phyloP scores from a whole-genome alignment of 2,113 vertebrate genomes.

The Panurus biarmicus region DNA sequence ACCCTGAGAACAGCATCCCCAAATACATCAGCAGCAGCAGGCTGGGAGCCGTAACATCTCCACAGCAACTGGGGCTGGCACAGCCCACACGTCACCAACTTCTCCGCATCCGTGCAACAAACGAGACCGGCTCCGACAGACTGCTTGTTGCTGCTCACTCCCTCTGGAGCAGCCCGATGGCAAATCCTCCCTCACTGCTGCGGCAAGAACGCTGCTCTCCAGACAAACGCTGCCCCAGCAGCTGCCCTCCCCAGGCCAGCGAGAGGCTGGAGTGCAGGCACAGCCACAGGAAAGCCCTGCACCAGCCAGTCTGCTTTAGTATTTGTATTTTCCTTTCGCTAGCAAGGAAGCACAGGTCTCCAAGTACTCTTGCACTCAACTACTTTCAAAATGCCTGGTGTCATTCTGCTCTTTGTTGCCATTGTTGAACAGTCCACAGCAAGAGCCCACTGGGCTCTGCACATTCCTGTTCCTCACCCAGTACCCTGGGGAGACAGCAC shows the following conservation, averaged over 20 bases:
- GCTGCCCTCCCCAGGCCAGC: not conserved
- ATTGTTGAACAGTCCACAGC: not conserved
- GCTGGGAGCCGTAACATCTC: not conserved
- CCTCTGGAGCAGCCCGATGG: not conserved
- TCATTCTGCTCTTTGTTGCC: not conserved
- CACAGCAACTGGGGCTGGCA: conserved; percentile 3
- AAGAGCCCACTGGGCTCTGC: not conserved
- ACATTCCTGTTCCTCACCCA: not conserved
- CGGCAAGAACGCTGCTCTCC: not conserved
- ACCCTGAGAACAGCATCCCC: not conserved
- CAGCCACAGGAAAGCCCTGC: not conserved
- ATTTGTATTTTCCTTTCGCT: not conserved
- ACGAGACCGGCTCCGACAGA: not conserved
- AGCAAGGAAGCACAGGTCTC: not conserved
- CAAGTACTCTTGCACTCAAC: not conserved
- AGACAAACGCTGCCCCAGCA: not conserved
- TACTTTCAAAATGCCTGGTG: not conserved
- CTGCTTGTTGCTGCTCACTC: not conserved
- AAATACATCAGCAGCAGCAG: not conserved
- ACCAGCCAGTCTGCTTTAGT: not conserved
- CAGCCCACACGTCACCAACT: not conserved
- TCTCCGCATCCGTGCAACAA: not conserved
- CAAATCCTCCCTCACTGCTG: not conserved
- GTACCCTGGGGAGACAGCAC: not conserved
- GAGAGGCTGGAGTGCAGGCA: accelerated